These are phyloP conservation scores for Yponomeuta sedellus DNA, from an alignment of 2,888 invertebrate genomes.

Conservation along the genomic window DNA sequence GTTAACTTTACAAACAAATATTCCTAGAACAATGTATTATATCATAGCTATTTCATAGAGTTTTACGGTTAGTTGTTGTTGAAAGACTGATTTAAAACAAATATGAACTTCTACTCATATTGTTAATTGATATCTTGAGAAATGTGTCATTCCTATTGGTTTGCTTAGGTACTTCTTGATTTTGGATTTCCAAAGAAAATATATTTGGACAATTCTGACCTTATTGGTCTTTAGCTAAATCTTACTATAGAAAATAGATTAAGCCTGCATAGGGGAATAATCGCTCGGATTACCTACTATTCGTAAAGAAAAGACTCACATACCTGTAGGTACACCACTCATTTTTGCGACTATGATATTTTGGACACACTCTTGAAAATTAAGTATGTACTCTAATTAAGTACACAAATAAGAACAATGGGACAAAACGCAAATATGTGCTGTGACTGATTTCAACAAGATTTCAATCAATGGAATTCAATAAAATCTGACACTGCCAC, in stretches of 20 bases:
- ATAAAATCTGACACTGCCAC: neutral
- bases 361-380: neutral
- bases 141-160: too few relatives aligned
- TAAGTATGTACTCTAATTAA: neutral
- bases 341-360: constrained; percentile 31
- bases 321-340: constrained; percentile 65
- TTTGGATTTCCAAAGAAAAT: neutral
- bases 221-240: neutral
- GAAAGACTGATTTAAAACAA: too few relatives aligned
- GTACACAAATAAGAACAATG: neutral
- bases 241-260: neutral
- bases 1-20: too few relatives aligned
- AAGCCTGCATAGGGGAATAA: neutral
- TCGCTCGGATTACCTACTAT: neutral
- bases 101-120: too few relatives aligned
- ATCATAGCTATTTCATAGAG: too few relatives aligned
- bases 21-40: too few relatives aligned
- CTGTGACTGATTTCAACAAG: neutral
- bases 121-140: too few relatives aligned
- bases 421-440: neutral
- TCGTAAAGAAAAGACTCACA: constrained; percentile 24
- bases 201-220: neutral
- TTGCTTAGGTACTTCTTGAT: neutral
- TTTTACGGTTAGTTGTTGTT: too few relatives aligned
- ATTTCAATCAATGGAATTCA: neutral